These are phyloP conservation scores for Bryconaethiops microstoma DNA, from an alignment of 2,797 vertebrate genomes.

Conservation along the genomic window DNA sequence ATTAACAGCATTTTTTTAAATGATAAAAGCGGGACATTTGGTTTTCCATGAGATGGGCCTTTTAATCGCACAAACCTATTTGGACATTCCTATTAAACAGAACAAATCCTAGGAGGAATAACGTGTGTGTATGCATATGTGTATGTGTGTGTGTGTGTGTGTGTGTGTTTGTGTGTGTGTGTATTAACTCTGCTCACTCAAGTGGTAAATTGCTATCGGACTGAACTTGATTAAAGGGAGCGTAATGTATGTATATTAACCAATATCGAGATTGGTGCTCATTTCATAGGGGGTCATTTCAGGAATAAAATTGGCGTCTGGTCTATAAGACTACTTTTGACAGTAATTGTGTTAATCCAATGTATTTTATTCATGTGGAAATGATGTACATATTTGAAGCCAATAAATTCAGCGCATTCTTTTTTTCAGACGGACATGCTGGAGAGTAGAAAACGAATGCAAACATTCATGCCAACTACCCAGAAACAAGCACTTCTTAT, in stretches of 20 bases:
- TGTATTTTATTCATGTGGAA: not conserved
- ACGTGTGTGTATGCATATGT: not conserved
- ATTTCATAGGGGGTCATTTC: slow-evolving; percentile 15
- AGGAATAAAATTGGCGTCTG: slow-evolving; percentile 6
- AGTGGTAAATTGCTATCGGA: slow-evolving; percentile 51
- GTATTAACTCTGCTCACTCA: slow-evolving; percentile 39
- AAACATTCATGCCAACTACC: slow-evolving; percentile 36
- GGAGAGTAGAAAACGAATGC: not conserved
- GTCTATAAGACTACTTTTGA: not conserved
- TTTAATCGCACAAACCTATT: slow-evolving; percentile 25
- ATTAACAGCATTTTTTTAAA: too few relatives aligned
- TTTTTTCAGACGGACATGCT: not conserved
- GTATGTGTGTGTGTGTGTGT: slow-evolving; percentile 6
- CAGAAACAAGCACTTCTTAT: slow-evolving; percentile 34
- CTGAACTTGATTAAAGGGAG: slow-evolving; percentile 50
- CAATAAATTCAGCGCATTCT: not conserved
- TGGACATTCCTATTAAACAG: slow-evolving; percentile 23
- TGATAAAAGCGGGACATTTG: too few relatives aligned
- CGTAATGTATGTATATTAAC: slow-evolving; percentile 47
- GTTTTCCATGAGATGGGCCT: not conserved
- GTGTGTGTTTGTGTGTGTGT: not conserved
- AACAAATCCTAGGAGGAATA: slow-evolving; percentile 22
- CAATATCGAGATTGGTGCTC: slow-evolving; percentile 23
- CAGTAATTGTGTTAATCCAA: not conserved
- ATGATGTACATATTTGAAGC: not conserved